Evolutionary conservation across 2,797 vertebrate species (phyloP).

Genomic region (Ambastaia sidthimunki): DNA sequence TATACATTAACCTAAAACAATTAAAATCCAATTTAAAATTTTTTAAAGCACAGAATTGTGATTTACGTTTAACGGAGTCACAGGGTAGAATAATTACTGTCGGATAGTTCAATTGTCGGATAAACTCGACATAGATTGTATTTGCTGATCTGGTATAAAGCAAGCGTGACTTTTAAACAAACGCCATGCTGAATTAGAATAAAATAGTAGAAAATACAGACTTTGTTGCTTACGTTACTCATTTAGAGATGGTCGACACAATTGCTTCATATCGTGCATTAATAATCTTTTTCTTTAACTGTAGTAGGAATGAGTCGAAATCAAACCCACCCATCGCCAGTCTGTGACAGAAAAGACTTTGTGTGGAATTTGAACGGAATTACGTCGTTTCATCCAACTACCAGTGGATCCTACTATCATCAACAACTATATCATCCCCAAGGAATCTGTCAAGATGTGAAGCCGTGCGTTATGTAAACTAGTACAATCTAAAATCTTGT

Average conservation of each 20-base stretch:
- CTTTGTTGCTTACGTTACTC: too few species aligned
- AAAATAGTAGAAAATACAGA: neutral
- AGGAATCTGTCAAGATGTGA: constrained; percentile 92
- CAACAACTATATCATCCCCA: constrained; percentile 83
- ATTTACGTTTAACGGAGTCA: neutral
- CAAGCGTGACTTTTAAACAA: too few species aligned
- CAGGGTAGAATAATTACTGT: too few species aligned
- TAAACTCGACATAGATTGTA: neutral
- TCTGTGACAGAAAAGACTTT: constrained; percentile 94
- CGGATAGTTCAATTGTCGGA: neutral
- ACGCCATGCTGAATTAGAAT: neutral
- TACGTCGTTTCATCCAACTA: constrained; percentile 90
- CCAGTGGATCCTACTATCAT: constrained; percentile 86
- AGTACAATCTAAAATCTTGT: neutral
- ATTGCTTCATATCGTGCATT: neutral
- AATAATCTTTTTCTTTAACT: constrained; percentile 56
- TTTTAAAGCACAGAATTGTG: neutral
- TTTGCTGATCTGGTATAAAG: neutral
- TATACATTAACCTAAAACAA: neutral
- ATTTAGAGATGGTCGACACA: neutral
- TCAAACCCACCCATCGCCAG: constrained; percentile 87
- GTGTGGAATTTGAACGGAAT: constrained; percentile 94
- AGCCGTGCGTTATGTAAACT: constrained; percentile 91
- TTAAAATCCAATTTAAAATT: neutral
- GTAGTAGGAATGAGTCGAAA: constrained; percentile 92